These are phyloP conservation scores for Zaprionus vittiger DNA, from an alignment of 1,140 invertebrate species.

Conservation along the genomic window DNA sequence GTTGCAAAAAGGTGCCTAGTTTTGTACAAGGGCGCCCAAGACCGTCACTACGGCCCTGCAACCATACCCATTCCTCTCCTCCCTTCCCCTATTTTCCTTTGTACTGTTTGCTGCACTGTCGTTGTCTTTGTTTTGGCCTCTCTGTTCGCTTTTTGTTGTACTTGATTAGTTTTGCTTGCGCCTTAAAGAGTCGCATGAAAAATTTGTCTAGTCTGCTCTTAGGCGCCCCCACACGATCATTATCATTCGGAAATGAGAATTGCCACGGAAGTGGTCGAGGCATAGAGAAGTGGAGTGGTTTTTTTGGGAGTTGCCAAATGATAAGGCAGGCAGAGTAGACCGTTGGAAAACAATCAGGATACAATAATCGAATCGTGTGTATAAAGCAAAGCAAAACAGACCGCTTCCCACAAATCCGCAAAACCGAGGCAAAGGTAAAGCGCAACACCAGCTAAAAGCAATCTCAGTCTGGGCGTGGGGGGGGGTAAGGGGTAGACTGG, in stretches of 20 bases:
- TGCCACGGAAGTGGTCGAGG: slow-evolving; percentile 42
- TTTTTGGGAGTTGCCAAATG: not conserved
- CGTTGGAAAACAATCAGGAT: not conserved
- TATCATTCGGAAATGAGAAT: slow-evolving; percentile 48
- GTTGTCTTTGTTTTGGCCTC: slow-evolving; percentile 24
- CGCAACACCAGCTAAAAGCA: slow-evolving; percentile 35
- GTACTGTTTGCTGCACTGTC: slow-evolving; percentile 4
- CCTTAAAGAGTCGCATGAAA: slow-evolving; percentile 32
- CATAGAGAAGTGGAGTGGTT: not conserved
- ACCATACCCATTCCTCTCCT: not conserved
- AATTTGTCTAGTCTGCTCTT: slow-evolving; percentile 43
- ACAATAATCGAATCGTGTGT: slow-evolving; percentile 18
- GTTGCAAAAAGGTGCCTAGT: no score
- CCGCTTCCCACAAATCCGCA: slow-evolving; percentile 8
- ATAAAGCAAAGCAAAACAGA: not conserved
- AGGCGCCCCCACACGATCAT: slow-evolving; percentile 3
- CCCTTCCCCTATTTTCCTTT: slow-evolving; percentile 19
- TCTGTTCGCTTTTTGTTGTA: not conserved
- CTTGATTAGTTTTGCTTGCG: slow-evolving; percentile 49
- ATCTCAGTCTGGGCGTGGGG: slow-evolving; percentile 15
- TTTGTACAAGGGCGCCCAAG: no score
- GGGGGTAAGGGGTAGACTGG: not conserved
- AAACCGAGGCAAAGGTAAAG: slow-evolving; percentile 4
- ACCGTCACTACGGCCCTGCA: no score
- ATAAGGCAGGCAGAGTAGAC: slow-evolving; percentile 24